Base-by-base conservation (phyloP, 2,888 invertebrate species). In the Creontiades dilutus region DNA sequence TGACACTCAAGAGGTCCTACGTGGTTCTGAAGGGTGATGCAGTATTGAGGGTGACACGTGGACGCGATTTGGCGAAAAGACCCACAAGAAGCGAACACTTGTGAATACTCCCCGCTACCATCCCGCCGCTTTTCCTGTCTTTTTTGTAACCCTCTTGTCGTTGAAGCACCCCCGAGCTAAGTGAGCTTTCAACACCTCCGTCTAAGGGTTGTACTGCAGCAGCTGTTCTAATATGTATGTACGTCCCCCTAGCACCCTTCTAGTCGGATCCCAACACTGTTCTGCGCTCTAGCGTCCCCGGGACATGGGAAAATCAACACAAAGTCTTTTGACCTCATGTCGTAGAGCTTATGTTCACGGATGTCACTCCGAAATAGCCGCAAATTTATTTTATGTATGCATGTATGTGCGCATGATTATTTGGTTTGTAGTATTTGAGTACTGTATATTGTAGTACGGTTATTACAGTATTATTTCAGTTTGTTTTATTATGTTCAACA, bases 121-220 rank as follows among this genome's bases (percentile, higher is more conserved):
- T 52, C 9, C 47, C 37, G 2, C 37, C 2, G 37, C 46, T 81
- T 48, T 82, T 27, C 82, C 82, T 48, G 27, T 85, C 13, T 57
- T 85, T 57, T 85, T 61, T 85, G 52, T 37, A 37, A 82, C 55
- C 85, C 57, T 57, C 57, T 85, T 61, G 27, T 85, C 37, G 14
- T 37, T 85, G 52, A 82, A 82, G 82, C 28, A 55, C 82, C 82
- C 52, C 85, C 28, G 47, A 19, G 85, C 85, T 85, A 85, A 85
- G 85, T 85, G 61, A 85, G 85, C 85, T 85, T 85, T 85, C 61
- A 37, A 57, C 85, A 61, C 85, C 85, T 85, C 85, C 85, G 85
- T 37, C 85, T 37, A 57, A 23, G 57, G 85, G 85, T 85, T 52
- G 28, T 57, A 55, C 48, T 82, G 23, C 23, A 48, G 82, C 61